Evolutionary conservation across 2,888 invertebrate genomes (phyloP), one percentile per base, ranked within the genome.

Genomic region (Bimastos eiseni): DNA sequence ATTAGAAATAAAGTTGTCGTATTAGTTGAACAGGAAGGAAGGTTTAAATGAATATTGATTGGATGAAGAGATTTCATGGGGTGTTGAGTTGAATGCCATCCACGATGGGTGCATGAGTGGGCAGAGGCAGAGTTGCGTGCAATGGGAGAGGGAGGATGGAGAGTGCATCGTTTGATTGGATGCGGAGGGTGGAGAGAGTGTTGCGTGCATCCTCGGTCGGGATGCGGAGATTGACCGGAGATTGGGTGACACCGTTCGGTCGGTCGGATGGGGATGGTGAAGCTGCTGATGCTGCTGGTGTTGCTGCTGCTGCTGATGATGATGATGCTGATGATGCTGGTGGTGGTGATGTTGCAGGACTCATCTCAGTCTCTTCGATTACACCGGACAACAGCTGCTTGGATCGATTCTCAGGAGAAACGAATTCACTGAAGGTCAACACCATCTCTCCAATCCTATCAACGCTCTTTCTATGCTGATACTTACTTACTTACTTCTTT

Each of bases 321-420:
- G 41, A 15, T 41, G 41, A 41, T 41, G 41, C 15, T 41, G 41
- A 15, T 41, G 41, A 41, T 41, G 15, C 41, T 41, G 41, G 6
- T 41, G 41, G 41, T 36, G 36, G 5, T 86, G 89, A 34, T 41
- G 49, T 41, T 90, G 55, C n/a, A 90, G 90, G 33, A 90, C 30
- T 90, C 90, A 90, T 34, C n/a, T 70, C n/a, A 44, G 55, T 33
- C 44, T 55, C 2, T 70, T 55, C 37, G 90, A 90, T 37, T 37
- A 70, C 37, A 90, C 90, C 30, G 49, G 90, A 24, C 90, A 90
- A 37, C n/a, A 90, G 4, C 90, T 90, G 33, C 34, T 90, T 30
- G 90, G 90, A 21, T 90, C 90, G 34, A 49, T 90, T 34, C 41
- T 90, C 37, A 88, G 34, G 86, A 89, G 34, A 41, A 3, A 19